Evolutionary conservation across 2,797 vertebrate species (phyloP), one percentile per base, ranked within the genome.

Genomic region (Sebastes vulpes): DNA sequence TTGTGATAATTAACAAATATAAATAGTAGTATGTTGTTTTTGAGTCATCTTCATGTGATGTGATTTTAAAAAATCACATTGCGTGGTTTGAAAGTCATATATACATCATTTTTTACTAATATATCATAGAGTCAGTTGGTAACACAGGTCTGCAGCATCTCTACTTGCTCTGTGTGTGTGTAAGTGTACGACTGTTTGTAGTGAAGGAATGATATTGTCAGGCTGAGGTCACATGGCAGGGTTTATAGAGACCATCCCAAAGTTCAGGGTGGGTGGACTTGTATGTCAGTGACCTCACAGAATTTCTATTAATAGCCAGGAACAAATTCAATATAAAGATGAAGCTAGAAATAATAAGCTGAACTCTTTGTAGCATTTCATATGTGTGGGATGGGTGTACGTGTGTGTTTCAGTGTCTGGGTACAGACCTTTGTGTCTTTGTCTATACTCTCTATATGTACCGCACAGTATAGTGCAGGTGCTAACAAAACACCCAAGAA

Each of bases 181-280:
- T 60, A 60, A 7, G 31, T 60, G n/a, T 21, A 32, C 6, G 21
- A 59, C 23, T 23, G 29, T 50, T 80, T 69, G 25, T 26, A 18
- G 25, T 58, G 26, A 48, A 56, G 35, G 79, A 85, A 58, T 69
- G 70, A 42, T 73, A 11, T 79, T 53, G 72, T 83, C 38, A 83
- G 83, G 81, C 77, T 58, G 65, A 90, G 70, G 77, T 84, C 79
- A 84, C 57, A 79, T 63, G 77, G 69, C 77, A 65, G 32, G 18
- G 63, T 42, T 81, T 53, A 26, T 16, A 58, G 26, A 80, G 46
- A 61, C 25, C 65, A 74, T 65, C 57, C 73, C 10, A 32, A 16
- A 46, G 59, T 82, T 86, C n/a, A 69, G 29, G 59, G 28, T 66
- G 18, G 23, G 50, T 72, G 6, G 8, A 81, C 31, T 58, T 57